Percentiles rank a stretch among this genome's conserved stretches.
Conservation (phyloP, 2,797 vertebrate species). For the Leucoraja ocellata region DNA sequence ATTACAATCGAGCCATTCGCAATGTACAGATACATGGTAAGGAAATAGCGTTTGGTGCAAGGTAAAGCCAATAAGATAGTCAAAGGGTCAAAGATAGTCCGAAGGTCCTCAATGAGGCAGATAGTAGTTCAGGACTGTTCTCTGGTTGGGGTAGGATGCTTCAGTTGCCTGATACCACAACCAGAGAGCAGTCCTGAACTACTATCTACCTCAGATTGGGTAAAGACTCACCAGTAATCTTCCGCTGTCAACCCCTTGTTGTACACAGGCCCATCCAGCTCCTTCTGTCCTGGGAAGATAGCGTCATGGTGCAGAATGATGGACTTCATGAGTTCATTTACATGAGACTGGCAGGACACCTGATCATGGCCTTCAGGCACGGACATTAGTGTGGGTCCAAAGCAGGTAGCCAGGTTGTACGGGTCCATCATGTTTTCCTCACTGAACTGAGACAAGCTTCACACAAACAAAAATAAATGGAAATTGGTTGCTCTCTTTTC, state of each 20-base stretch:
- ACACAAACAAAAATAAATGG: background rate
- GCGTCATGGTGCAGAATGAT: conserved; percentile 93
- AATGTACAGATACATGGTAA: no score
- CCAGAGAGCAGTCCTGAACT: no score
- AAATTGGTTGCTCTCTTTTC: background rate
- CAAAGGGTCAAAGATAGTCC: no score
- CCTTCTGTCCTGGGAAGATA: conserved; percentile 79
- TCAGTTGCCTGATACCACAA: no score
- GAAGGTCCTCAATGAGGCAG: no score
- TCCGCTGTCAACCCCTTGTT: conserved; percentile 70
- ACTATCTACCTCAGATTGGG: background rate
- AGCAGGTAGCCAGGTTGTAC: conserved; percentile 97
- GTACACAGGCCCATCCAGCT: conserved; percentile 83
- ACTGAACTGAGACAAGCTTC: conserved; percentile 91
- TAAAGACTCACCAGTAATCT: conserved; percentile 78
- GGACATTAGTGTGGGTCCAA: conserved; percentile 92
- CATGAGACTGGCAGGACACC: conserved; percentile 93
- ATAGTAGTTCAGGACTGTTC: no score
- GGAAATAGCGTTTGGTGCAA: no score
- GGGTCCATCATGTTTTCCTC: conserved; percentile 99
- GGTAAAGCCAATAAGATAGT: no score
- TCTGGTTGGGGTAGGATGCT: no score
- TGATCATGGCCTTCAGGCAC: conserved; percentile 90
- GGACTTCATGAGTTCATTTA: conserved; percentile 96
- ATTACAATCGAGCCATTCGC: no score